These are phyloP conservation scores for Nanorana parkeri DNA, from an alignment of 2,113 vertebrate species.

Conservation along the genomic window DNA sequence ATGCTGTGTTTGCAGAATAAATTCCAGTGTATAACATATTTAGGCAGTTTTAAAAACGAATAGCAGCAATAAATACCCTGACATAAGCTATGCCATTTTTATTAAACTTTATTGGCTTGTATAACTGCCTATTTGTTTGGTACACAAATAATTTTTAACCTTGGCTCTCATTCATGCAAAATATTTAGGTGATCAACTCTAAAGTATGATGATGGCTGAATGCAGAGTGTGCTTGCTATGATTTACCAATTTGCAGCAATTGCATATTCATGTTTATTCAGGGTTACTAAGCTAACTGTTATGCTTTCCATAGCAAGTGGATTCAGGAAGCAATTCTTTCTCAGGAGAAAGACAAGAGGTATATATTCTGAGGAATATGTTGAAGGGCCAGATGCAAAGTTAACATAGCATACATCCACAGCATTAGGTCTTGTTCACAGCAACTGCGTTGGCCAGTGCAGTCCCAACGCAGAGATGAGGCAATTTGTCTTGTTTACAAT, in stretches of 20 bases:
- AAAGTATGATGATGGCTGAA: slow-evolving; percentile 27
- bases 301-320: slow-evolving; percentile 11
- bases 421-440: no score
- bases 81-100: slow-evolving; percentile 39
- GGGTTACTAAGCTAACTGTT: slow-evolving; percentile 17
- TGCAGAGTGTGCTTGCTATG: not conserved
- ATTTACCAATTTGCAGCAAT: slow-evolving; percentile 24
- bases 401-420: no score
- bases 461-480: no score
- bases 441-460: no score
- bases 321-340: not conserved
- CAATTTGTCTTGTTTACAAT: no score
- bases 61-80: slow-evolving; percentile 47
- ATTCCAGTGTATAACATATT: slow-evolving; percentile 48
- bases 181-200: slow-evolving; percentile 22
- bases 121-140: slow-evolving; percentile 43
- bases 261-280: slow-evolving; percentile 34
- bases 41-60: slow-evolving; percentile 49
- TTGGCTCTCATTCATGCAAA: slow-evolving; percentile 42
- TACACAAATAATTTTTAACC: slow-evolving; percentile 48
- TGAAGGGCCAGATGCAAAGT: no score
- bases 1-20: slow-evolving; percentile 54
- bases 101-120: slow-evolving; percentile 51
- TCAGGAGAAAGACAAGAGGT: not conserved
- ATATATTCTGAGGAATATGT: no score